phyloP scores from a whole-genome alignment of 2,113 vertebrate genomes.

The Camelus dromedarius region DNA sequence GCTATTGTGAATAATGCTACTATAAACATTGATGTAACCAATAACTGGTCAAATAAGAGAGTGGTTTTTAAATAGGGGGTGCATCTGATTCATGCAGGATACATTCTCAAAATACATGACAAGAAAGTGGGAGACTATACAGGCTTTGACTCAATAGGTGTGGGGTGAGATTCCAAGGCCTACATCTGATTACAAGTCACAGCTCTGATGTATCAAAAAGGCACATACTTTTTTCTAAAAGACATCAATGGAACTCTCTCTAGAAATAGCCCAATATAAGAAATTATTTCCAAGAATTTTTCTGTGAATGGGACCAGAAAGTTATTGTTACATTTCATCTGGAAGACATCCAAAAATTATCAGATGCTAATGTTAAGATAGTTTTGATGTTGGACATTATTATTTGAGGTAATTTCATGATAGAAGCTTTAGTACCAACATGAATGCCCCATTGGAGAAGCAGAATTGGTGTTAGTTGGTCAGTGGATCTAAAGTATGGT shows the following conservation, averaged over 20 bases:
- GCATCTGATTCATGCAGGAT: neutral
- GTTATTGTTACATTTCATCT: neutral
- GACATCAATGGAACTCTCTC: neutral
- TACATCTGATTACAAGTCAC: neutral
- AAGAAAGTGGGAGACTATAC: neutral
- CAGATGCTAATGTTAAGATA: slow-evolving; percentile 11
- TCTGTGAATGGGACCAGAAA: neutral
- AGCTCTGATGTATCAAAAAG: neutral
- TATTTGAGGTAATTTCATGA: neutral
- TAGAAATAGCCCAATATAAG: neutral
- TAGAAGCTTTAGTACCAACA: neutral
- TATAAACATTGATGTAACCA: neutral
- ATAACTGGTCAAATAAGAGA: neutral
- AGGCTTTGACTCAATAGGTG: neutral
- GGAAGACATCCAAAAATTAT: neutral
- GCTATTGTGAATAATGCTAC: neutral
- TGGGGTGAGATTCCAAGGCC: neutral
- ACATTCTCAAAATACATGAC: neutral
- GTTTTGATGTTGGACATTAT: neutral
- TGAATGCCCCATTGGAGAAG: neutral
- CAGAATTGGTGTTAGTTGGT: neutral
- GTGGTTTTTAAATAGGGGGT: neutral
- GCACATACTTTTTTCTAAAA: neutral
- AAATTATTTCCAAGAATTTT: slow-evolving; percentile 34
- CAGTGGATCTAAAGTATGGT: neutral